phyloP scores from a whole-genome alignment of 2,888 invertebrate genomes.

The Pharmacophagus antenor region DNA sequence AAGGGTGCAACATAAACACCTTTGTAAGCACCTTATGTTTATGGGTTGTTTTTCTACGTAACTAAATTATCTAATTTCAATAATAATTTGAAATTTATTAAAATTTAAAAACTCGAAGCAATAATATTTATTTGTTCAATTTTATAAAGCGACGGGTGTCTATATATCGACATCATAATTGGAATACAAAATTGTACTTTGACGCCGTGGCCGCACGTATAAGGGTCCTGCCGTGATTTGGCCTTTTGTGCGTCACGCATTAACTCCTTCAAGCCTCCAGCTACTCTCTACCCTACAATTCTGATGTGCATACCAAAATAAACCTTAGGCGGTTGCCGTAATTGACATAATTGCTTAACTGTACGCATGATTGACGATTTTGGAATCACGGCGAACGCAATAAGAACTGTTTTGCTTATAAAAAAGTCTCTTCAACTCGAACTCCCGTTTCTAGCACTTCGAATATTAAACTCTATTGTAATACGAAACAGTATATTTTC shows the following conservation, averaged over 20 bases:
- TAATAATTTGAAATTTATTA: too few relatives aligned
- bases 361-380: slow-evolving; percentile 51
- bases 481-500: slow-evolving; percentile 45
- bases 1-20: too few relatives aligned
- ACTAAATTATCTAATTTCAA: too few relatives aligned
- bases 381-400: slow-evolving; percentile 59
- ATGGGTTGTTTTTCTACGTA: too few relatives aligned
- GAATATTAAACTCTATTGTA: slow-evolving; percentile 47
- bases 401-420: slow-evolving; percentile 63
- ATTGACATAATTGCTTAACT: slow-evolving; percentile 31
- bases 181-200: slow-evolving; percentile 79
- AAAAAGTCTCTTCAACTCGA: slow-evolving; percentile 37
- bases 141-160: slow-evolving; percentile 32
- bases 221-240: slow-evolving; percentile 70
- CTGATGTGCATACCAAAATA: slow-evolving; percentile 41
- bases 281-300: slow-evolving; percentile 51
- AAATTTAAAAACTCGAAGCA: too few relatives aligned
- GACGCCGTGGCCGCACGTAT: slow-evolving; percentile 60
- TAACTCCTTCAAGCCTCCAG: slow-evolving; percentile 75
- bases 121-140: background rate
- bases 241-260: slow-evolving; percentile 79
- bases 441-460: slow-evolving; percentile 27
- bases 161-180: slow-evolving; percentile 66
- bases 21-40: too few relatives aligned
- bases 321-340: slow-evolving; percentile 44